phyloP scores from a whole-genome alignment of 2,888 invertebrate genomes.

The Drosophila phalerata region DNA sequence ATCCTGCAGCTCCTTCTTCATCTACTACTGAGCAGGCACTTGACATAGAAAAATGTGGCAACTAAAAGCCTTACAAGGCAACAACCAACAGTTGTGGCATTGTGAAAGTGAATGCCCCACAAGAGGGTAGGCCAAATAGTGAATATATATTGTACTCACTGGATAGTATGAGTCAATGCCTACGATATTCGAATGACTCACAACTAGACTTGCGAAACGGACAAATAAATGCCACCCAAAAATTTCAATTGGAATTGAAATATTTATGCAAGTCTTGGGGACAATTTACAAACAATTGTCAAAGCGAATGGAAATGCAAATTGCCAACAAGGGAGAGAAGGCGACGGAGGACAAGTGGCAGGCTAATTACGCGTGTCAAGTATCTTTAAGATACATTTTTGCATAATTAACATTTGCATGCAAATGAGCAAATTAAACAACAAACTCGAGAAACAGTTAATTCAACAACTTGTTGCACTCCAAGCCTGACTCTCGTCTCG shows the following conservation, averaged over 20 bases:
- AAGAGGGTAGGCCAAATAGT: constrained; percentile 15
- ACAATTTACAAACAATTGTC: constrained; percentile 1
- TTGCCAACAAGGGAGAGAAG: constrained; percentile 2
- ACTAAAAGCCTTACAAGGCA: constrained; percentile 52
- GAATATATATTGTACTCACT: constrained; percentile 8
- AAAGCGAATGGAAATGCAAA: constrained; percentile 18
- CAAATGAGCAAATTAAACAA: constrained; percentile 58
- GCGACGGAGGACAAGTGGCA: not conserved
- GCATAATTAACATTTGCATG: constrained; percentile 51
- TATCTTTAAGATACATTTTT: constrained; percentile 51
- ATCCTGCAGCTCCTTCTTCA: constrained; percentile 47
- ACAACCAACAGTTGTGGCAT: constrained; percentile 20
- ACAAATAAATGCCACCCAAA: constrained; percentile 3
- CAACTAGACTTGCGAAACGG: not conserved
- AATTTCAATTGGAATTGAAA: constrained; percentile 14
- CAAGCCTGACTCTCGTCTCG: not conserved
- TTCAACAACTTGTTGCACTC: constrained; percentile 65
- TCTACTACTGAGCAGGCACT: constrained; percentile 24
- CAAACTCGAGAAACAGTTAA: constrained; percentile 52
- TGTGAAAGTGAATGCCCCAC: constrained; percentile 32
- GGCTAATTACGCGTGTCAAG: constrained; percentile 53
- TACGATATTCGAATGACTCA: constrained; percentile 19
- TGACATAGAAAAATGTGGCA: constrained; percentile 54
- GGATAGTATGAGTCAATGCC: constrained; percentile 19
- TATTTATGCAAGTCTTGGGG: constrained; percentile 1